A percentile compares a stretch with the other conserved stretches of the same genome.
Conservation (phyloP, 2,888 invertebrate genomes). For the Drosophila aldrichi region DNA sequence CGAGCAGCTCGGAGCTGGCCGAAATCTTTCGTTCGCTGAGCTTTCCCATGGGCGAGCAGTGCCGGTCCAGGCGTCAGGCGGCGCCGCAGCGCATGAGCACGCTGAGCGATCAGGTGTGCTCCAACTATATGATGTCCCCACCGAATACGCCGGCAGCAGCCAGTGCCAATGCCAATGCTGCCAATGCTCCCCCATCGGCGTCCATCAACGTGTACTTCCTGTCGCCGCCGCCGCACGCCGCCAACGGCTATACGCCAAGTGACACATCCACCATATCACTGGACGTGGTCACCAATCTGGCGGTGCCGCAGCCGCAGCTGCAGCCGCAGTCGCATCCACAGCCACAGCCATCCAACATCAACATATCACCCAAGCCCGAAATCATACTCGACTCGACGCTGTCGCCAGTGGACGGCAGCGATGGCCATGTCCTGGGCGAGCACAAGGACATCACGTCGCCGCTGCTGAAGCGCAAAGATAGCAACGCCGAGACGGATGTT, state of each 20-base stretch:
- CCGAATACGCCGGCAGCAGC: slow-evolving; percentile 82
- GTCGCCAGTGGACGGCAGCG: slow-evolving; percentile 77
- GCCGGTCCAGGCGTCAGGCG: slow-evolving; percentile 50
- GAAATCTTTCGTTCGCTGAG: slow-evolving; percentile 84
- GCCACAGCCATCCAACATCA: slow-evolving; percentile 67
- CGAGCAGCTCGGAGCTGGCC: slow-evolving; percentile 83
- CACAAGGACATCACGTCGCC: slow-evolving; percentile 82
- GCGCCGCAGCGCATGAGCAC: slow-evolving; percentile 84
- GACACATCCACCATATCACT: slow-evolving; percentile 85
- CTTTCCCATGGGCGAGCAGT: slow-evolving; percentile 80
- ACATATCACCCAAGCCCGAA: slow-evolving; percentile 84
- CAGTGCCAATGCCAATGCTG: slow-evolving; percentile 16
- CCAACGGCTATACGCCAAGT: slow-evolving; percentile 79
- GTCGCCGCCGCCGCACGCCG: slow-evolving; percentile 82
- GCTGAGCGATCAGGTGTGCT: slow-evolving; percentile 84
- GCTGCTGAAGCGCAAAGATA: slow-evolving; percentile 78
- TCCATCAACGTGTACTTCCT: slow-evolving; percentile 85
- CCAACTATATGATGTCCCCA: slow-evolving; percentile 84
- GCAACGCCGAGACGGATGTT: slow-evolving; percentile 68
- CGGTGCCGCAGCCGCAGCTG: slow-evolving; percentile 62
- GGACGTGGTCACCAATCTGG: slow-evolving; percentile 83
- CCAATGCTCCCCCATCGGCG: slow-evolving; percentile 59
- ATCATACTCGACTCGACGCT: slow-evolving; percentile 85
- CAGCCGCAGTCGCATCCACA: slow-evolving; percentile 29
- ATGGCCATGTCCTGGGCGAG: slow-evolving; percentile 56